phyloP scores from a whole-genome alignment of 2,888 invertebrate species.

The Molorchus minor region DNA sequence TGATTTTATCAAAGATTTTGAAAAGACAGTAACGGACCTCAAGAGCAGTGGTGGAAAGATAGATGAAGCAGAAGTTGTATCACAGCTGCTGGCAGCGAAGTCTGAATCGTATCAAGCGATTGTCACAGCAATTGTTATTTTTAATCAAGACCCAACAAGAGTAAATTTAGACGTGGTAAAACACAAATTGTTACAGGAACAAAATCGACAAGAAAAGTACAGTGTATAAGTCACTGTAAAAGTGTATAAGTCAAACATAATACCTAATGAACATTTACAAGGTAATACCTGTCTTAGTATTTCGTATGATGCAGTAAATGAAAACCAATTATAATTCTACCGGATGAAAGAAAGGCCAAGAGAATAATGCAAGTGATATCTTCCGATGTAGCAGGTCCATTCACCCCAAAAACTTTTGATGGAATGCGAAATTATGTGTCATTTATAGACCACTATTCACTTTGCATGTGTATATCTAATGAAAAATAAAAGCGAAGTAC shows the following conservation, averaged over 20 bases:
- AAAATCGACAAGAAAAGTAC: too few relatives aligned
- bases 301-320: background rate
- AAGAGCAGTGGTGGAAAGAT: too few relatives aligned
- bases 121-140: too few relatives aligned
- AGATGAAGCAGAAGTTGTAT: too few relatives aligned
- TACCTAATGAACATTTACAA: background rate
- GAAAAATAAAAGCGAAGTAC: constrained; percentile 16
- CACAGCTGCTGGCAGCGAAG: too few relatives aligned
- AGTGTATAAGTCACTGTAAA: background rate
- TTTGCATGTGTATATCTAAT: constrained; percentile 49
- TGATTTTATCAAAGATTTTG: too few relatives aligned
- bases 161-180: too few relatives aligned
- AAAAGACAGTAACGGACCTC: too few relatives aligned
- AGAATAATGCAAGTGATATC: constrained; percentile 49
- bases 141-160: too few relatives aligned
- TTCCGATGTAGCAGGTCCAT: constrained; percentile 51
- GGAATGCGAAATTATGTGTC: constrained; percentile 49
- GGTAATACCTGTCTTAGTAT: background rate
- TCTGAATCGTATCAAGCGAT: too few relatives aligned
- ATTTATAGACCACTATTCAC: constrained; percentile 55
- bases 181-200: too few relatives aligned
- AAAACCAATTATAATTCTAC: constrained; percentile 2
- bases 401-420: constrained; percentile 47
- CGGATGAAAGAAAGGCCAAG: background rate
- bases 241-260: background rate